Evolutionary conservation across 2,113 vertebrate species (phyloP).

Genomic region (Hippocampus guttulatus): DNA sequence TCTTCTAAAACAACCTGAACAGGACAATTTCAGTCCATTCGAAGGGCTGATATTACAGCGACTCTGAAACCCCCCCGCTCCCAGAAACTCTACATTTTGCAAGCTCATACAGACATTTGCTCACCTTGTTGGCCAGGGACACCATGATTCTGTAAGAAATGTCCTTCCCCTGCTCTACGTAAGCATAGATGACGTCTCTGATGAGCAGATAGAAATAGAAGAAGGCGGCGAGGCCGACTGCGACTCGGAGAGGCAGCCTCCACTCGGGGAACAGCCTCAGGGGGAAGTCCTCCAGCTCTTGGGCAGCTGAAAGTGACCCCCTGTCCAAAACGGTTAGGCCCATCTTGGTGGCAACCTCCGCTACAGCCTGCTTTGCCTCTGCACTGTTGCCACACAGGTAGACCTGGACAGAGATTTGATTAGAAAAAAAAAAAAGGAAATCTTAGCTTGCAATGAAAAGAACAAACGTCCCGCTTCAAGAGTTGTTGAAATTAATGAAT

Average conservation of each 20-base stretch:
- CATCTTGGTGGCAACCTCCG: conserved; percentile 75
- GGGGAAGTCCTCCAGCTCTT: conserved; percentile 89
- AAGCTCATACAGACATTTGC: no score
- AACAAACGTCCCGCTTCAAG: neutral
- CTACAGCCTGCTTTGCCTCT: conserved; percentile 81
- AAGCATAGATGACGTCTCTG: conserved; percentile 75
- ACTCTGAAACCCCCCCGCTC: no score
- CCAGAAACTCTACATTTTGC: no score
- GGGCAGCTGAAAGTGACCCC: conserved; percentile 82
- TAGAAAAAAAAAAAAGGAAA: neutral
- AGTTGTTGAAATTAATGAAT: neutral
- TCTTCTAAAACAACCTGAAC: no score
- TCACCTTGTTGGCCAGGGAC: conserved; percentile 78
- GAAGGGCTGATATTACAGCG: no score
- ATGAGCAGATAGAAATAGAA: conserved; percentile 80
- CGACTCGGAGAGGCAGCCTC: conserved; percentile 78
- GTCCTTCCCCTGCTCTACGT: conserved; percentile 63
- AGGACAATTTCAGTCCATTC: no score
- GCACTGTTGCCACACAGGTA: conserved; percentile 83
- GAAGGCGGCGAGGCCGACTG: conserved; percentile 66
- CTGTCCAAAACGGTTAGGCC: conserved; percentile 82
- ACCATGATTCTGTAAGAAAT: conserved; percentile 79
- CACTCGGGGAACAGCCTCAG: conserved; percentile 88
- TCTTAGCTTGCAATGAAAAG: neutral
- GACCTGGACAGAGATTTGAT: conserved; percentile 70